Percentiles rank a stretch among this genome's conserved stretches.
These are phyloP conservation scores for Lasioglossum leucozonium DNA, from an alignment of 2,888 invertebrate species.

Conservation along the genomic window DNA sequence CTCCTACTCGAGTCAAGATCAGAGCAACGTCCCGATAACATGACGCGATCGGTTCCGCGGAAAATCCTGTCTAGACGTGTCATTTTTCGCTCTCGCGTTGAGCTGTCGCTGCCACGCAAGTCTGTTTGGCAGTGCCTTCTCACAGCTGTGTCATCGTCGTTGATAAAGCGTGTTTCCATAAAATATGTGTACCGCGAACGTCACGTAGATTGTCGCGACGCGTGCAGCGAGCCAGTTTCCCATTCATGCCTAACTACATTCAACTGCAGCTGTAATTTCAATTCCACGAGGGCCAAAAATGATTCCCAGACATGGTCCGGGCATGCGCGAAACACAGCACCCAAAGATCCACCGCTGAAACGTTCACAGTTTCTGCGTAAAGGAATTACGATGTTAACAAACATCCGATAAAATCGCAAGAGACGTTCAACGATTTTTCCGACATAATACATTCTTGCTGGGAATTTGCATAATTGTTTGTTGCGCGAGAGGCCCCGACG, in stretches of 20 bases:
- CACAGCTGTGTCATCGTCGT: background rate
- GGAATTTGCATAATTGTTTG: background rate
- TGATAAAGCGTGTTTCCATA: background rate
- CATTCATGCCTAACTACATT: background rate
- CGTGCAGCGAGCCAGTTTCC: background rate
- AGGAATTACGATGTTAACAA: background rate
- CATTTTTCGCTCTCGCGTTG: background rate
- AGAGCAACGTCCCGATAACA: background rate
- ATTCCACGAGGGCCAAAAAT: background rate
- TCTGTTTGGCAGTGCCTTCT: background rate
- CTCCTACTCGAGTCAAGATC: background rate
- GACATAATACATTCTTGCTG: background rate
- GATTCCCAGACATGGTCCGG: background rate
- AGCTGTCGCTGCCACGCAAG: background rate
- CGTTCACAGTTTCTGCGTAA: background rate
- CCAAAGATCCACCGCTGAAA: background rate
- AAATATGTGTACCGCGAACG: background rate
- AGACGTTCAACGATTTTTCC: background rate
- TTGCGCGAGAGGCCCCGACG: no score
- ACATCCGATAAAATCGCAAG: background rate
- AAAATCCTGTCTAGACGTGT: background rate
- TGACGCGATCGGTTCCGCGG: background rate
- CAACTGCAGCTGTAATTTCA: background rate
- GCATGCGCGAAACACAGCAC: background rate
- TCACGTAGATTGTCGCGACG: background rate